phyloP scores from a whole-genome alignment of 2,797 vertebrate genomes.

The Fratercula arctica region DNA sequence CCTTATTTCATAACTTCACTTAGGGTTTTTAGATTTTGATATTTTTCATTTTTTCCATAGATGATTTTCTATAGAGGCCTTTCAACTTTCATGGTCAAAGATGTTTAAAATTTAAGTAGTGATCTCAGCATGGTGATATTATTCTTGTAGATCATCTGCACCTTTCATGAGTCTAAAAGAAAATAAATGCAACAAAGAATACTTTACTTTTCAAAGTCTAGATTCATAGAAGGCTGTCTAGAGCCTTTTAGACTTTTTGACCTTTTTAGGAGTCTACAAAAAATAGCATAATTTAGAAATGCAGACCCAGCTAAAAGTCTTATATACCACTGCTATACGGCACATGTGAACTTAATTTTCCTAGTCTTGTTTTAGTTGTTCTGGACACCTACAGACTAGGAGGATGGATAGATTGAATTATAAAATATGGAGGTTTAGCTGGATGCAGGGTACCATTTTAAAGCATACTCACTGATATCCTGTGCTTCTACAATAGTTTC shows the following conservation, averaged over 20 bases:
- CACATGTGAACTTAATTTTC: not conserved
- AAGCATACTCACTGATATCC: not conserved
- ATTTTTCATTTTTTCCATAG: not conserved
- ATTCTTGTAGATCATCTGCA: not conserved
- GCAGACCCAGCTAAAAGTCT: not conserved
- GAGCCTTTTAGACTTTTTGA: not conserved
- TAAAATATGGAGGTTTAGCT: not conserved
- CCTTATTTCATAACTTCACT: not conserved
- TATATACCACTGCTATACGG: not conserved
- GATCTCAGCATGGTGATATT: not conserved
- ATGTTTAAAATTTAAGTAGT: not conserved
- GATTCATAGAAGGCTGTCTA: not conserved
- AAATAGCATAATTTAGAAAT: not conserved
- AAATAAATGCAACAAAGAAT: not conserved
- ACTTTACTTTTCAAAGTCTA: not conserved
- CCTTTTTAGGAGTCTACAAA: not conserved
- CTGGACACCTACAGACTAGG: not conserved
- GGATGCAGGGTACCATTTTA: not conserved
- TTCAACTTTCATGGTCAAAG: not conserved
- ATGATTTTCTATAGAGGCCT: not conserved
- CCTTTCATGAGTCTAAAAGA: not conserved
- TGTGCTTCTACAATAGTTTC: slow-evolving; percentile 55
- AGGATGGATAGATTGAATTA: not conserved
- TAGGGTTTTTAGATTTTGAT: not conserved
- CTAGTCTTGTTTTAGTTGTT: not conserved